Base-by-base conservation (phyloP, 2,113 vertebrate genomes). In the Tyto alba region DNA sequence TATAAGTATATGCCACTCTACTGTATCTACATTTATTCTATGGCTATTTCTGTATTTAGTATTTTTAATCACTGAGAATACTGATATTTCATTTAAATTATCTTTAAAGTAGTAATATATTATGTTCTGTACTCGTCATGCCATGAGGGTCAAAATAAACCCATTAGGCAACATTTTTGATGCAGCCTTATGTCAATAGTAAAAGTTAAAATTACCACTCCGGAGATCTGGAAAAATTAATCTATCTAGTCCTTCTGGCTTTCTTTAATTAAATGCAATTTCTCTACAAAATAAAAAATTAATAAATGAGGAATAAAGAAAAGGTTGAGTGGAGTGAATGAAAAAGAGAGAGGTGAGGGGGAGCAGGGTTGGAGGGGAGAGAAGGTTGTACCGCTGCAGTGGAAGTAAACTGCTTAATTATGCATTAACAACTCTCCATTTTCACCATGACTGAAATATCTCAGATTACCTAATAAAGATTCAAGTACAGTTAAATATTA, bases 291-390 rank as follows among this genome's bases (percentile, higher is more conserved):
- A 26, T 16, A 64, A 69, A 32, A 85, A 47, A 7, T 22, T 57
- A 26, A 43, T 26, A 79, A 79, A 86, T 43, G 8, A 62, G 8
- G 7, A 11, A 55, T n/a, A 75, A 75, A 25, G 9, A 40, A 67
- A 78, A 79, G 6, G 1, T 19, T 79, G 26, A 72, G 11, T 11
- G 7, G 41, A 67, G 11, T 56, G 11, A 55, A 14, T 52, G 38
- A 41, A 72, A 85, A 79, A 21, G 50, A 52, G 9, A 71, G 16
- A 36, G 34, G 7, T 13, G 5, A n/a, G 13, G 5, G 3, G 21
- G 18, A 50, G 26, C 0, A 0, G 3, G 38, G 3, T 9, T 5
- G 25, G 48, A 34, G 26, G 30, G 26, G 45, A 60, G 6, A 60
- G 13, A 41, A 14, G 27, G n/a, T 64, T 10, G 3, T 32, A 53